These are phyloP conservation scores for Pogonus chalceus DNA, from an alignment of 1,140 invertebrate species.

Conservation along the genomic window DNA sequence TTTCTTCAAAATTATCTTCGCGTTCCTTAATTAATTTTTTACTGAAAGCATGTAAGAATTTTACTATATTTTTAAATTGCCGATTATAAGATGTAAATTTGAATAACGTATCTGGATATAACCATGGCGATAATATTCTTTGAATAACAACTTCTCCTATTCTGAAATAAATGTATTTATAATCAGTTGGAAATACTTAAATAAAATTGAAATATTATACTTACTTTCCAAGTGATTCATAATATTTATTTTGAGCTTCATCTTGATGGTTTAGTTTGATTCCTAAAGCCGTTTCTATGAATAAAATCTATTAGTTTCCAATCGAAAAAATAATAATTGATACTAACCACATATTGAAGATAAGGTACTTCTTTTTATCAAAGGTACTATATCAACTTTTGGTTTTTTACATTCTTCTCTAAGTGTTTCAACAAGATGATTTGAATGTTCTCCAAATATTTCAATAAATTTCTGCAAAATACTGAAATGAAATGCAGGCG, in stretches of 20 bases:
- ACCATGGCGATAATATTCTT: slow-evolving; percentile 49
- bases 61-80: background rate
- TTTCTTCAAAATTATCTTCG: background rate
- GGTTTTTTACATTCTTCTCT: slow-evolving; percentile 27
- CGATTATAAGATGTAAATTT: slow-evolving; percentile 27
- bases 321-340: slow-evolving; percentile 2
- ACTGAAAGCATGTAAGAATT: background rate
- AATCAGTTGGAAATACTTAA: too few species aligned
- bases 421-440: slow-evolving; percentile 43
- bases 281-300: slow-evolving; percentile 71
- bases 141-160: slow-evolving; percentile 36
- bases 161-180: too few species aligned
- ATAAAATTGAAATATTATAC: background rate
- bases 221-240: slow-evolving; percentile 41
- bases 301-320: slow-evolving; percentile 6
- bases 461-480: slow-evolving; percentile 63
- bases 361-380: slow-evolving; percentile 48
- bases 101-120: slow-evolving; percentile 43
- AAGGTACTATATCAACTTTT: slow-evolving; percentile 43
- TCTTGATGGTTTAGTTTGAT: slow-evolving; percentile 50
- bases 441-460: slow-evolving; percentile 55
- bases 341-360: slow-evolving; percentile 54
- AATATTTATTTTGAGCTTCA: slow-evolving; percentile 46
- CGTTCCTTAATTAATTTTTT: slow-evolving; percentile 8
- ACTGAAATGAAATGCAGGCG: slow-evolving; percentile 69